Percentiles rank a stretch among this genome's conserved stretches.
Evolutionary conservation across 2,888 invertebrate genomes (phyloP).

Genomic region (Acanthococcus lagerstroemiae): DNA sequence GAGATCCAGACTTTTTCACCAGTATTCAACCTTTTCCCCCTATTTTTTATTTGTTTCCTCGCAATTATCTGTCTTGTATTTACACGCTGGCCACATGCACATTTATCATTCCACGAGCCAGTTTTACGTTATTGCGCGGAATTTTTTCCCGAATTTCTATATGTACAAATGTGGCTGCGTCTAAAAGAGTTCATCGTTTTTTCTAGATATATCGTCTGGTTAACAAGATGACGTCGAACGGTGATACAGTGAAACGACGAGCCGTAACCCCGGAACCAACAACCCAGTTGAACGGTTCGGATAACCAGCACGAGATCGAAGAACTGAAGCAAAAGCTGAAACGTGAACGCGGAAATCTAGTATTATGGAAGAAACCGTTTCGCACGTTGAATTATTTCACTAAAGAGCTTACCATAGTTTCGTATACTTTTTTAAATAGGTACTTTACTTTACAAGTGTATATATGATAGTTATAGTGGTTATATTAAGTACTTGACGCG

Average conservation of each 20-base stretch:
- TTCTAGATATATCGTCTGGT: slow-evolving; percentile 25
- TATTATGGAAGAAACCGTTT: slow-evolving; percentile 72
- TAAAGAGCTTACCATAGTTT: slow-evolving; percentile 47
- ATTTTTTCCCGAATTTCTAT: too few relatives aligned
- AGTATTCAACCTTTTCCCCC: too few relatives aligned
- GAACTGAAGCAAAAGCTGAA: slow-evolving; percentile 20
- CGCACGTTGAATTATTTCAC: slow-evolving; percentile 69
- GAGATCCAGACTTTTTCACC: too few relatives aligned
- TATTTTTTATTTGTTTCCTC: too few relatives aligned
- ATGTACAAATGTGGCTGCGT: not conserved
- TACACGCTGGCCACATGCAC: too few relatives aligned
- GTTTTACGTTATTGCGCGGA: too few relatives aligned
- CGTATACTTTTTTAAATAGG: slow-evolving; percentile 32
- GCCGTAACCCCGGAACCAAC: not conserved
- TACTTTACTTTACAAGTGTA: slow-evolving; percentile 23
- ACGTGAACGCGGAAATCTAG: slow-evolving; percentile 43
- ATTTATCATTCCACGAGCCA: too few relatives aligned
- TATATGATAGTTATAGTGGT: too few relatives aligned
- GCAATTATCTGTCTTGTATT: too few relatives aligned
- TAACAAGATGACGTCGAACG: slow-evolving; percentile 20
- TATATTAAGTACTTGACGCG: too few relatives aligned
- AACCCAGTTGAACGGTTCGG: slow-evolving; percentile 8
- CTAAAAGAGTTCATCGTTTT: not conserved
- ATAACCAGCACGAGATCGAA: slow-evolving; percentile 13
- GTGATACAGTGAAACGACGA: slow-evolving; percentile 12